Percentiles rank a stretch among this genome's conserved stretches.
Evolutionary conservation across 2,113 vertebrate species (phyloP).

Genomic region (Romanogobio albipinnatus): DNA sequence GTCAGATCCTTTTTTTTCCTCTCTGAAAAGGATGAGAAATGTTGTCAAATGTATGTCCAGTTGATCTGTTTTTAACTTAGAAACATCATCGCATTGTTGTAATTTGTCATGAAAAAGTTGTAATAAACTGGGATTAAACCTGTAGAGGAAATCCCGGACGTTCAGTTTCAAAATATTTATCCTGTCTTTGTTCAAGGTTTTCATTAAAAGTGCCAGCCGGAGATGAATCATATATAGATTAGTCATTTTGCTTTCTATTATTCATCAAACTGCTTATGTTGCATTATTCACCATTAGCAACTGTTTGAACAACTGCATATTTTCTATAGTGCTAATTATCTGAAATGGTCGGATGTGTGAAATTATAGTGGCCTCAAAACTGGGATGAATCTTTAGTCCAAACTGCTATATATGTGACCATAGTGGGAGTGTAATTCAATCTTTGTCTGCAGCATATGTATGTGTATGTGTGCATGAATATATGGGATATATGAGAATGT

Average conservation of each 20-base stretch:
- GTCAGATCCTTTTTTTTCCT: not conserved
- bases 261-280: not conserved
- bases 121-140: not conserved
- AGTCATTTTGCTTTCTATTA: not conserved
- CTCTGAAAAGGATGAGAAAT: not conserved
- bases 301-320: not conserved
- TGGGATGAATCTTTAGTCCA: not conserved
- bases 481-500: not conserved
- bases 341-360: not conserved
- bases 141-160: not conserved
- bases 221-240: not conserved
- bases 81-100: not conserved
- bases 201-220: not conserved
- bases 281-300: not conserved
- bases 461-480: slow-evolving; percentile 6
- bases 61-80: slow-evolving; percentile 32
- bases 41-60: not conserved
- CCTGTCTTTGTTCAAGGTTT: not conserved
- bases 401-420: not conserved
- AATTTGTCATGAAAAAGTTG: slow-evolving; percentile 26
- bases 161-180: slow-evolving; percentile 1
- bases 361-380: too few species aligned
- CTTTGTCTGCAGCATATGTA: slow-evolving; percentile 23
- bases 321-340: not conserved
- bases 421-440: not conserved